Evolutionary conservation across 2,888 invertebrate species (phyloP), one percentile per base, ranked within the genome.

Genomic region (Artemia sp.): DNA sequence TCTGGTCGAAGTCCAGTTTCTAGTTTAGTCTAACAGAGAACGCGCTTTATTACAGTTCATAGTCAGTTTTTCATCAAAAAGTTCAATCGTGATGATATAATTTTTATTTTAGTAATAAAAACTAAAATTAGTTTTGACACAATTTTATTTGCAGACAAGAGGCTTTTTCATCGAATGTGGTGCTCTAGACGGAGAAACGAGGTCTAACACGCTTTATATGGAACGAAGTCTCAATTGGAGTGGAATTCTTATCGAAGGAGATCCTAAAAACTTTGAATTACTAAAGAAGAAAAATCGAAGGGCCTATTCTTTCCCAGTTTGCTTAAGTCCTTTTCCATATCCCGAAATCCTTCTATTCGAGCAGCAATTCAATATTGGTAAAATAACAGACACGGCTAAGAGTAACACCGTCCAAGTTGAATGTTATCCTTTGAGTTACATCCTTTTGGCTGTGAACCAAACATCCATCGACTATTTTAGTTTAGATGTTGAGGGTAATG

Each of bases 91-190:
- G 6, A 38, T 38, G 38, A 38, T 38, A 38, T 38, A 38, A 6
- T 38, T 38, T 38, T 38, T 38, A 38, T 38, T 38, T 3, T 38
- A 38, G 38, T 6, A 38, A 38, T 38, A 38, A 5, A 38, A 38
- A 38, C 38, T 38, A 38, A 38, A 38, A 38, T 38, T 38, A 38
- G 38, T 38, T 38, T 38, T 38, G 38, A 38, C 6, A 38, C 38
- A 38, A 38, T 38, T 38, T 38, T 38, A 38, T 71, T 73, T 74
- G 24, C 74, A 81, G 79, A 77, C 70, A 73, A 77, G 78, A 72
- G 82, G 82, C 12, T 81, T 82, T 74, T 83, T 82, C 74, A 76
- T 83, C 52, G 83, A 83, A 74, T 82, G 81, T 72, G 83, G 83
- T 6, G 83, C 82, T 6, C 76, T 82, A 71, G 82, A 83, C 73